These are phyloP conservation scores for Mionectes macconnelli DNA, from an alignment of 2,113 vertebrate genomes.

Conservation along the genomic window DNA sequence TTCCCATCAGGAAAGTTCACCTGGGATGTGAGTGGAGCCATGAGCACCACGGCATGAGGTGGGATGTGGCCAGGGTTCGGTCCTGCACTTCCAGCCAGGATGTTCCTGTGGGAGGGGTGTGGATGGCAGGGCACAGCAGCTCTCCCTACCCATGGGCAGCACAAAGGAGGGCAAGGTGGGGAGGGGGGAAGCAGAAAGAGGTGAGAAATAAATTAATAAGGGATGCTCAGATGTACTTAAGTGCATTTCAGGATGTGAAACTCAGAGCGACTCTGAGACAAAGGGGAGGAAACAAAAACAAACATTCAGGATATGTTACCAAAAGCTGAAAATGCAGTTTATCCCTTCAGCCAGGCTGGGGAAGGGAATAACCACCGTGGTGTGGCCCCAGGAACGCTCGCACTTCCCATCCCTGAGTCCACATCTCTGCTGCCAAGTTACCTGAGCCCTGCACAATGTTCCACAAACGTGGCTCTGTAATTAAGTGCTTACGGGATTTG, in stretches of 20 bases:
- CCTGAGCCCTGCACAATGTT: background rate
- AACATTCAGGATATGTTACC: rapidly evolving
- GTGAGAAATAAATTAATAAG: rapidly evolving
- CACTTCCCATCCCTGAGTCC: background rate
- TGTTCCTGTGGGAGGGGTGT: background rate
- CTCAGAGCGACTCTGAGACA: rapidly evolving
- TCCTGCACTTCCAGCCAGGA: rapidly evolving
- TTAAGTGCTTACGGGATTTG: background rate
- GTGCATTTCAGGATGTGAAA: background rate
- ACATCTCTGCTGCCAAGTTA: background rate
- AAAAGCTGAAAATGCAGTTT: background rate
- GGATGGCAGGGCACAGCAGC: background rate
- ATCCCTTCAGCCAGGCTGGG: background rate
- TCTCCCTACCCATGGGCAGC: background rate
- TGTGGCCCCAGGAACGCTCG: rapidly evolving
- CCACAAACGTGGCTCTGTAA: background rate
- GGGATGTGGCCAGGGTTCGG: rapidly evolving
- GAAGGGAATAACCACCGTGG: rapidly evolving
- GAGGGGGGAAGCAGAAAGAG: background rate
- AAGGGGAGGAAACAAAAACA: background rate
- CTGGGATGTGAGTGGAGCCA: background rate
- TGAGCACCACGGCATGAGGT: rapidly evolving
- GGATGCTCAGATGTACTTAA: background rate
- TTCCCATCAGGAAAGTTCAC: too few species aligned
- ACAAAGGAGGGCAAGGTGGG: background rate